A percentile compares a stretch with the other conserved stretches of the same genome.
Conservation (phyloP, 2,113 vertebrate species). For the Tragulus kanchil region DNA sequence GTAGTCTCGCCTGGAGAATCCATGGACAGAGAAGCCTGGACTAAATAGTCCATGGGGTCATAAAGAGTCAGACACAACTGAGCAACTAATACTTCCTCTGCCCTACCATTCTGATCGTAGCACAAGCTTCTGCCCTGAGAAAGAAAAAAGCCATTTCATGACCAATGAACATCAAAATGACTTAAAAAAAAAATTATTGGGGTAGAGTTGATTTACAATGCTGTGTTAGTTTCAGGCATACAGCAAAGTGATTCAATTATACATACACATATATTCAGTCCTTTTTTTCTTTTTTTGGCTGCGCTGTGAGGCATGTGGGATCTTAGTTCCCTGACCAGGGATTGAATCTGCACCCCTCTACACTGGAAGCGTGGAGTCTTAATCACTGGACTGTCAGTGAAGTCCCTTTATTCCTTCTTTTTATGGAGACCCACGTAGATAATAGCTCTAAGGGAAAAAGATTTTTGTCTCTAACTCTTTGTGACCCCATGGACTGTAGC, state of each 20-base stretch:
- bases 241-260: neutral
- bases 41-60: too few relatives aligned
- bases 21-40: too few relatives aligned
- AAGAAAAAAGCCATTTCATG: neutral
- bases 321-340: neutral
- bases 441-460: conserved; percentile 34
- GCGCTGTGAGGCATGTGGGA: accelerated
- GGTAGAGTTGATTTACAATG: neutral
- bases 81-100: too few relatives aligned
- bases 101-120: neutral
- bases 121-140: neutral
- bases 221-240: neutral
- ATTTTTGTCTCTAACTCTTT: too few relatives aligned
- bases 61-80: too few relatives aligned
- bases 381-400: neutral
- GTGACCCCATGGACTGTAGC: too few relatives aligned
- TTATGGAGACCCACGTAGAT: neutral
- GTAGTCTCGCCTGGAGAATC: too few relatives aligned
- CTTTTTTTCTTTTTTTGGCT: neutral
- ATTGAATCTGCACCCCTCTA: neutral
- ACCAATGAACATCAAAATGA: neutral
- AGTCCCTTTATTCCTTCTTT: neutral
- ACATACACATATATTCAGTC: neutral
- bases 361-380: neutral
- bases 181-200: neutral